phyloP scores from a whole-genome alignment of 2,888 invertebrate genomes.

The Unio delphinus region DNA sequence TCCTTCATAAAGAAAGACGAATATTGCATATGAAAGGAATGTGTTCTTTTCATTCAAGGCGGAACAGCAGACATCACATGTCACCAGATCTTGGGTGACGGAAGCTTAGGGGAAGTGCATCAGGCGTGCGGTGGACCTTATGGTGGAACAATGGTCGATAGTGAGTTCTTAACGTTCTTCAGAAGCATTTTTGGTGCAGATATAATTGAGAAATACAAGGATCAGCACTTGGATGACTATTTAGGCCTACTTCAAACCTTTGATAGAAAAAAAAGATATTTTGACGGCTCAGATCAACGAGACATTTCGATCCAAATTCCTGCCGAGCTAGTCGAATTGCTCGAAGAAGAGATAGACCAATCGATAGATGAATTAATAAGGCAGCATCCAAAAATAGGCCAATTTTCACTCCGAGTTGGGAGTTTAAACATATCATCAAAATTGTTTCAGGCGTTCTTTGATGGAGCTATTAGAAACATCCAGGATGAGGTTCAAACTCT shows the following conservation, averaged over 20 bases:
- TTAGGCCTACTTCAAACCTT: neutral
- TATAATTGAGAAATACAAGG: neutral
- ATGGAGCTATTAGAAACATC: too few relatives aligned
- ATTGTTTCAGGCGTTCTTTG: too few relatives aligned
- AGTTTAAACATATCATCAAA: too few relatives aligned
- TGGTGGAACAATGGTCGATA: slow-evolving; percentile 1
- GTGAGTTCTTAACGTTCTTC: neutral
- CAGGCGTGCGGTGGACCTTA: neutral
- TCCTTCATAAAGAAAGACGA: too few relatives aligned
- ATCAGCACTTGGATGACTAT: neutral
- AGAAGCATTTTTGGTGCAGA: slow-evolving; percentile 1
- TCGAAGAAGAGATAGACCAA: neutral
- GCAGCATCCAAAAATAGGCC: too few relatives aligned
- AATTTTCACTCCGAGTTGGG: too few relatives aligned
- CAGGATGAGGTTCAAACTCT: too few relatives aligned
- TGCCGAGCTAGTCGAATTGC: neutral
- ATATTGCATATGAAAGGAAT: too few relatives aligned
- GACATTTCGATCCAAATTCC: neutral
- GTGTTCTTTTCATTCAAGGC: neutral
- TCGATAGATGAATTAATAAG: neutral
- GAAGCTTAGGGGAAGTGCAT: neutral
- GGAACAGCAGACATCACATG: slow-evolving; percentile 2
- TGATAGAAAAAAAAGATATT: neutral
- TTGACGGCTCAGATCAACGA: neutral
- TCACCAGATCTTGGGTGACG: neutral